phyloP scores from a whole-genome alignment of 2,888 invertebrate species.

The Eristalis pertinax region DNA sequence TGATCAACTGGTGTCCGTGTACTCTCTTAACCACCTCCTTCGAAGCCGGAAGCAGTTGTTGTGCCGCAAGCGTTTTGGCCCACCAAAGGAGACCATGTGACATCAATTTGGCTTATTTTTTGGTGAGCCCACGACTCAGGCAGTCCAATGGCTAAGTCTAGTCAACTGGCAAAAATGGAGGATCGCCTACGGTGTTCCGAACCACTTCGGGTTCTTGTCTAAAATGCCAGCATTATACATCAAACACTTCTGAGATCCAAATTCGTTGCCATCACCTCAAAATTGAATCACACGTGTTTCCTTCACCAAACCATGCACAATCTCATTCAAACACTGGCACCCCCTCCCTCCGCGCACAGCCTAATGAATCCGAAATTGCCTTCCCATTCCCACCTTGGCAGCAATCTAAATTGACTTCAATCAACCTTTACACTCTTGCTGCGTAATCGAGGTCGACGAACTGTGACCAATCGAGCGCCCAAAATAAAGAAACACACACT shows the following conservation, averaged over 20 bases:
- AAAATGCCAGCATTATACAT: not conserved
- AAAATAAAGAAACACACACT: conserved; percentile 7
- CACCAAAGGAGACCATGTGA: no score
- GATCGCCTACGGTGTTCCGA: no score
- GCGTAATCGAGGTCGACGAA: conserved; percentile 48
- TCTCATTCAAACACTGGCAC: not conserved
- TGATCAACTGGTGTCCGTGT: no score
- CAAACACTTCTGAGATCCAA: not conserved
- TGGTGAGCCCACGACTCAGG: no score
- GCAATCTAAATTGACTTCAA: conserved; percentile 26
- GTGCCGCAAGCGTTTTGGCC: no score
- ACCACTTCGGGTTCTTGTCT: no score
- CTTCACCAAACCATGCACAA: not conserved
- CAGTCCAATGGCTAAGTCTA: no score
- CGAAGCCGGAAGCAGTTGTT: no score
- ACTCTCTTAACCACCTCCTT: no score
- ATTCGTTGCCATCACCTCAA: not conserved
- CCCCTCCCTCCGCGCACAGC: not conserved
- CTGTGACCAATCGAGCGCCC: conserved; percentile 61
- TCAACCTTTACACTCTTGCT: conserved; percentile 15
- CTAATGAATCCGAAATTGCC: conserved; percentile 27
- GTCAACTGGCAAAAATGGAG: no score
- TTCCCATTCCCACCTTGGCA: conserved; percentile 35
- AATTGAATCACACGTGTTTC: not conserved
- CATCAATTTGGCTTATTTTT: no score